Conservation (phyloP, 2,888 invertebrate genomes). For the Trachelus troglodyta region DNA sequence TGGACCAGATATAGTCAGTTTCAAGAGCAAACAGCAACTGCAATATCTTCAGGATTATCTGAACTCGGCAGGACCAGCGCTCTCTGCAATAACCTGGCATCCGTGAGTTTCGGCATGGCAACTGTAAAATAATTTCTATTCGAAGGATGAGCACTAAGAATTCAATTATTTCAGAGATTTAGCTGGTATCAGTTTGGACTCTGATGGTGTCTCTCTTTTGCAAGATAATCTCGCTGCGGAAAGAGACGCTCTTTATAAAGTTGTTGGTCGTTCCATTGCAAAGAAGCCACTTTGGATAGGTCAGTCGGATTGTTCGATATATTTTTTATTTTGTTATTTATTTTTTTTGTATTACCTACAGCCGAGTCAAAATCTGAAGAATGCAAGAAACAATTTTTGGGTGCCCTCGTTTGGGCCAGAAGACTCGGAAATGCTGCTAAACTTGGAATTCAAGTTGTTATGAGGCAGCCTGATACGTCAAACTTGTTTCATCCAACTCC, state of each 20-base stretch:
- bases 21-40: constrained; percentile 50
- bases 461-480: constrained; percentile 73
- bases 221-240: constrained; percentile 48
- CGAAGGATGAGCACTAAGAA: neutral
- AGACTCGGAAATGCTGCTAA: constrained; percentile 80
- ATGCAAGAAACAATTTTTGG: constrained; percentile 60
- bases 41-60: constrained; percentile 63
- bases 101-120: constrained; percentile 71
- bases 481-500: constrained; percentile 75
- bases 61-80: constrained; percentile 68
- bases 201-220: constrained; percentile 43
- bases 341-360: constrained; percentile 28
- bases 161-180: constrained; percentile 40
- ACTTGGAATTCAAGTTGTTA: constrained; percentile 78
- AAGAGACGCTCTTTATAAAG: constrained; percentile 43
- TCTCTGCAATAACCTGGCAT: constrained; percentile 78
- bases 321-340: constrained; percentile 10
- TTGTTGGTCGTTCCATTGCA: constrained; percentile 42
- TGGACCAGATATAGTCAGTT: constrained; percentile 65
- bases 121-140: neutral
- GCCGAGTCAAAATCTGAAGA: constrained; percentile 61
- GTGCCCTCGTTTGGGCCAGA: constrained; percentile 78
- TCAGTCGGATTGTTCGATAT: constrained; percentile 34
- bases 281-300: constrained; percentile 66
- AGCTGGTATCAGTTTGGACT: constrained; percentile 40